Evolutionary conservation across 2,797 vertebrate species (phyloP), one percentile per base, ranked within the genome.

Genomic region (Valencia hispanica): DNA sequence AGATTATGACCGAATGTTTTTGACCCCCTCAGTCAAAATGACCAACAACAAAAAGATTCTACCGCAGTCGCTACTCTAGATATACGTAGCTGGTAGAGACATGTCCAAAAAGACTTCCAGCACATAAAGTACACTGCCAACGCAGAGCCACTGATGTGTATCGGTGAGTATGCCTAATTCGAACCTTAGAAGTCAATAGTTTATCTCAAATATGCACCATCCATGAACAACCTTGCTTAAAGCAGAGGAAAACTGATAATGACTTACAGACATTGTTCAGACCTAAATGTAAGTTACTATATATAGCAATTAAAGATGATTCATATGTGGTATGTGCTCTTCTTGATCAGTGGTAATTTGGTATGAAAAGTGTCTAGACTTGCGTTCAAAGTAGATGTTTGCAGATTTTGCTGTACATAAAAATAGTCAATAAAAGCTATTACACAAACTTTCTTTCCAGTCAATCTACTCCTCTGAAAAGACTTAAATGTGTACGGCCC

Each of bases 401-500:
- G 10, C 3, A 14, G 11, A 27, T 43, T 57, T 72, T 45, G 5
- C 27, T 66, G 20, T 12, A 0, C 63, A 45, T 14, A 5, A n/a
- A 41, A 34, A 34, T 9, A 18, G 6, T 18, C 57, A 30, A n/a
- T 25, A n/a, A 25, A 41, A 39, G 9, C n/a, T 15, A 36, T 34
- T 32, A 63, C 48, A 17, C 18, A 72, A 74, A 68, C 30, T 43
- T 68, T 65, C 12, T 74, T 1, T 71, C 20, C 30, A 34, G 3
- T 80, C 61, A 47, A 65, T 51, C 57, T 25, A 43, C 27, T 68
- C 68, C 34, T 11, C 61, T 65, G 63, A 63, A 70, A 78, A 75
- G 34, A 41, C 57, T 73, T 36, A 45, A 76, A 51, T 72, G 45
- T 63, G 51, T 55, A 34, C 69, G 57, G 69, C 84, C 79, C 84